phyloP scores from a whole-genome alignment of 2,888 invertebrate species.

The Agapetus fuscipes region DNA sequence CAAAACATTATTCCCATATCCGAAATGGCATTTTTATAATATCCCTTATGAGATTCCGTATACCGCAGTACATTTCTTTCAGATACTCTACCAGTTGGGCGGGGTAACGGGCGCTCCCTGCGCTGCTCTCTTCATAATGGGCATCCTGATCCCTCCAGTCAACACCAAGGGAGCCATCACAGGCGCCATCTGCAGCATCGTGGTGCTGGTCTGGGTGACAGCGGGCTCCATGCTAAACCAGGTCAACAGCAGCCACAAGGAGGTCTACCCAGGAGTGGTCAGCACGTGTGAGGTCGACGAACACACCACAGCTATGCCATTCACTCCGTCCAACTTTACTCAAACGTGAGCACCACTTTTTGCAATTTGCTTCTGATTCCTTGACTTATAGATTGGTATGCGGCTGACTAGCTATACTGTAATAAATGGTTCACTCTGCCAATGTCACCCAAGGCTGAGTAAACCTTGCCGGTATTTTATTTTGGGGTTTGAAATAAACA shows the following conservation, averaged over 20 bases:
- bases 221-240: constrained; percentile 19
- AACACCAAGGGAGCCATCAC: constrained; percentile 26
- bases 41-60: neutral
- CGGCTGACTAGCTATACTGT: no score
- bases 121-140: constrained; percentile 12
- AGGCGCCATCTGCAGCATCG: constrained; percentile 27
- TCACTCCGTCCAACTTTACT: constrained; percentile 1
- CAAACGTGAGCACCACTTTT: constrained; percentile 3
- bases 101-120: constrained; percentile 14
- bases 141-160: constrained; percentile 11
- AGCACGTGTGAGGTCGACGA: constrained; percentile 6
- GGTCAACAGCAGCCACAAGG: neutral
- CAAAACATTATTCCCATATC: no score
- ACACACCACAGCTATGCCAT: neutral
- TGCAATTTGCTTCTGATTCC: no score
- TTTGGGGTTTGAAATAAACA: no score
- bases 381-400: no score
- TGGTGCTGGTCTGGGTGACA: constrained; percentile 28
- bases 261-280: constrained; percentile 9
- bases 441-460: no score
- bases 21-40: no score
- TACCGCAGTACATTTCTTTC: neutral
- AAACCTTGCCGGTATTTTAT: no score
- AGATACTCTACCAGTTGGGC: constrained; percentile 12
- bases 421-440: no score